Evolutionary conservation across 2,797 vertebrate species (phyloP), one percentile per base, ranked within the genome.

Genomic region (Onychomys arenicola): DNA sequence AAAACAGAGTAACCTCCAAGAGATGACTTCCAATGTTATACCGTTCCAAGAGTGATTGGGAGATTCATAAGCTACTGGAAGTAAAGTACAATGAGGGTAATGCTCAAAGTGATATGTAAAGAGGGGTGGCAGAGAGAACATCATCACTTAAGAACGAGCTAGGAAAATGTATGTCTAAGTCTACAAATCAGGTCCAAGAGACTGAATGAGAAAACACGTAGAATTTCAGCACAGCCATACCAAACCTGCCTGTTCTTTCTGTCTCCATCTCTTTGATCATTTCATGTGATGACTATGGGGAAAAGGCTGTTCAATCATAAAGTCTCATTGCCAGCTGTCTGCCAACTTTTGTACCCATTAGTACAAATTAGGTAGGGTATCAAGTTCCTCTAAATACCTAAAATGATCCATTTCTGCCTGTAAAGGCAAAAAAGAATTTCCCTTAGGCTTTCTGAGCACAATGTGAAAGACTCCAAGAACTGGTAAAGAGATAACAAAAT

Each of bases 401-500:
- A 94, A 89, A 89, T 65, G 10, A 67, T 92, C 12, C 93, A 11
- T 90, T 89, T 93, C 49, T 95, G 46, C 59, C 10, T 65, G 19
- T 80, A 83, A 96, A 94, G 16, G 9, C 19, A 34, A 57, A 94
- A 93, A n/a, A 17, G 21, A 52, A 81, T 73, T 82, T 95, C 32
- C 16, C 40, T 83, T 91, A 71, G 52, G 67, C 14, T 83, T 93
- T 81, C 82, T 6, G 34, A 92, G 25, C 19, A 57, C 37, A 8
- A 27, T 57, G 7, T 67, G 94, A 95, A 57, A 55, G 11, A 34
- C 32, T 97, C 14, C 46, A 90, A 40, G 67, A 92, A 82, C 55
- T 85, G 65, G 8, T 84, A 93, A 96, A 80, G 78, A 67, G 25
- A 89, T 87, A 77, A 86, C 27, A 78, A 89, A 96, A 90, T 73